Evolutionary conservation across 2,113 vertebrate genomes (phyloP).

Genomic region (Cygnus atratus): DNA sequence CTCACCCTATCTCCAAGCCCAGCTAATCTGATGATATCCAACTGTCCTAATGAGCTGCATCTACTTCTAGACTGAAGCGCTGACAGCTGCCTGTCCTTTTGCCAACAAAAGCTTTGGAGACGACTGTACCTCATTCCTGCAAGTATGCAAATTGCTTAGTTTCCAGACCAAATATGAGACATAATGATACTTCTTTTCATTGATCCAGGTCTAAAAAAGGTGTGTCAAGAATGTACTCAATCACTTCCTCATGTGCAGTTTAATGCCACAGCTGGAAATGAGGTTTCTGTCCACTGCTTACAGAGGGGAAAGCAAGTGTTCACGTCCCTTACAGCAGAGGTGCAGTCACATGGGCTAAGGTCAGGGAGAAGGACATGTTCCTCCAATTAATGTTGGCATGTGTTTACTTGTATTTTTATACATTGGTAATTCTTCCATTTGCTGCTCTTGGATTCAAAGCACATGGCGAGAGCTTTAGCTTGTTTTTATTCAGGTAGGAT

Average conservation of each 20-base stretch:
- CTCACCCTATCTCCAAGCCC: conserved; percentile 52
- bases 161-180: conserved; percentile 51
- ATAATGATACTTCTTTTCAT: not conserved
- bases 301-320: conserved; percentile 2
- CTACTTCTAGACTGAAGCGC: conserved; percentile 43
- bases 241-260: conserved; percentile 15
- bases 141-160: conserved; percentile 20
- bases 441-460: conserved; percentile 9
- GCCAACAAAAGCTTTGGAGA: conserved; percentile 59
- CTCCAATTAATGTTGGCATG: conserved; percentile 48
- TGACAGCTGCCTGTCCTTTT: conserved; percentile 59
- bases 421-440: conserved; percentile 22
- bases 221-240: conserved; percentile 3
- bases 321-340: not conserved
- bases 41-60: conserved; percentile 62
- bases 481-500: not conserved
- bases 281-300: not conserved
- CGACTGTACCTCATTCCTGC: conserved; percentile 34
- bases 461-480: not conserved
- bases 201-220: conserved; percentile 24
- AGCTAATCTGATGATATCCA: conserved; percentile 67
- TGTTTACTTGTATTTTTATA: conserved; percentile 52
- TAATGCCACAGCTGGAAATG: not conserved
- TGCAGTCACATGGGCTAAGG: not conserved
- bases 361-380: conserved; percentile 39